A percentile compares a stretch with the other conserved stretches of the same genome.
Conservation (phyloP, 2,113 vertebrate species). For the Callipepla californica region DNA sequence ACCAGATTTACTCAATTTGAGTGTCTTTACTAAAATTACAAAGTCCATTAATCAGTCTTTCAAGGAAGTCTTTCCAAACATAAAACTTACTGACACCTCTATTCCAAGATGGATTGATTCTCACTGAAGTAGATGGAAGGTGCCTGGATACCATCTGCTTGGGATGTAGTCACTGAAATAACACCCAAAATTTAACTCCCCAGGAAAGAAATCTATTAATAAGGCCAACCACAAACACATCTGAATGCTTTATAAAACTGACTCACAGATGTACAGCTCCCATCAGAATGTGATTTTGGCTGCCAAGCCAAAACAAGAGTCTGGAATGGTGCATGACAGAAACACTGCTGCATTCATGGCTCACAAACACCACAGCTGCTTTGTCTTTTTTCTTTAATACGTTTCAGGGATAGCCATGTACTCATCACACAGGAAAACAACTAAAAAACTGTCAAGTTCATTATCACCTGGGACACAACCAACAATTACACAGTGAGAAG, state of each 20-base stretch:
- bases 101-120: neutral
- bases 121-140: neutral
- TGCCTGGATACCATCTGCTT: neutral
- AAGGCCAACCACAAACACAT: neutral
- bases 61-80: neutral
- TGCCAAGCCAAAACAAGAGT: neutral
- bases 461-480: neutral
- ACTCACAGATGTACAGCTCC: neutral
- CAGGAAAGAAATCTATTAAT: neutral
- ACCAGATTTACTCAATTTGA: neutral
- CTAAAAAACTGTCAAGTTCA: neutral
- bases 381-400: neutral
- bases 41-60: neutral
- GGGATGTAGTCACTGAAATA: neutral
- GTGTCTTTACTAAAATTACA: neutral
- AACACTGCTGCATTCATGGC: neutral
- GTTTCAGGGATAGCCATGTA: neutral
- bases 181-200: neutral
- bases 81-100: neutral
- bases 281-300: neutral
- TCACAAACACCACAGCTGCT: neutral
- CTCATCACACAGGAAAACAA: neutral
- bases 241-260: neutral
- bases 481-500: neutral
- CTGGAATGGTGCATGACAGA: fast-evolving